Evolutionary conservation across 1,140 invertebrate genomes (phyloP), one percentile per base, ranked within the genome.

Genomic region (Penaeus japonicus): DNA sequence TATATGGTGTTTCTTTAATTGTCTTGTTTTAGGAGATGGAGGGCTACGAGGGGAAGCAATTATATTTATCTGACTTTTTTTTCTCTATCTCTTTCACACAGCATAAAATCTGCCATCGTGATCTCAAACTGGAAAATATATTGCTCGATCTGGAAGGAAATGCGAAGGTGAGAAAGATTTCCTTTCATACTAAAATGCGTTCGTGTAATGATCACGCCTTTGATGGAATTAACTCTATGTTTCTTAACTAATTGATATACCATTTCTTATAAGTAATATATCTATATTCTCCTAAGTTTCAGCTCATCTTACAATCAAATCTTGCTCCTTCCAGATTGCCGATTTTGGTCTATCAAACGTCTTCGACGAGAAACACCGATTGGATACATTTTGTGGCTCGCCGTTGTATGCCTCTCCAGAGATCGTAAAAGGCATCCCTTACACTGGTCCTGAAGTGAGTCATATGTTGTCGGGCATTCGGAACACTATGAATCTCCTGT

Each of bases 291-390:
- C 4, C 0, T 73, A 18, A 7, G 30, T 0, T 79, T 15, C 1
- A 47, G 17, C n/a, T 79, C 7, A 17, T 54, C 5, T 4, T 79
- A 3, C n/a, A 73, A 27, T 85, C 47, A 18, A 32, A 18, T 24
- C 15, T 22, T 65, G 65, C 22, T 81, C 86, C 89, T 91, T 92
- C 47, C 93, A 98, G 95, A 99, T 99, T 93, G 99, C 98, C 18
- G 99, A 99, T 94, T 99, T 99, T 94, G 99, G 99, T 89, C 93
- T 99, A 35, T 99, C 98, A 53, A 99, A 99, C 93, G 98, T 99
- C 85, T 99, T 99, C 92, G 97, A 97, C 93, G 97, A 97, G 91
- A 95, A 96, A 89, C 94, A 96, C 57, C 92, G 99, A 65, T 92
- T 99, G 88, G 96, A 95, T 85, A 99, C 99, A 47, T 99, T 99